phyloP scores from a whole-genome alignment of 2,797 vertebrate species.

The Enteromius afrohamiltoni region DNA sequence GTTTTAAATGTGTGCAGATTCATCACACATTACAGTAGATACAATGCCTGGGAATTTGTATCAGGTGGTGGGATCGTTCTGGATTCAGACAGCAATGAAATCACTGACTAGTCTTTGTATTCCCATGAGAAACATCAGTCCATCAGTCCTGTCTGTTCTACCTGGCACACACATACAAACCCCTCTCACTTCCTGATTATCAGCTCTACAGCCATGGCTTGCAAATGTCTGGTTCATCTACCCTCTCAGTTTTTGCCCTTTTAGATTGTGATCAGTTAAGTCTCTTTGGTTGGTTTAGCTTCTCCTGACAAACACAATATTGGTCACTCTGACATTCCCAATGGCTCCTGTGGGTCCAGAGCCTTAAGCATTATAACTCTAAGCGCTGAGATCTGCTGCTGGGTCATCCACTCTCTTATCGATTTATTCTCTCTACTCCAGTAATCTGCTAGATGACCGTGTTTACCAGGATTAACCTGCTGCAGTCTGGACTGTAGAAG shows the following conservation, averaged over 20 bases:
- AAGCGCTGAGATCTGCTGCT: constrained; percentile 41
- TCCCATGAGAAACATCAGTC: background rate
- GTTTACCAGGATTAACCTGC: constrained; percentile 55
- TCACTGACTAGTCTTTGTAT: background rate
- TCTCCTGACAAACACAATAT: constrained; percentile 40
- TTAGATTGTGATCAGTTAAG: constrained; percentile 49
- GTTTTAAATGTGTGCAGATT: background rate
- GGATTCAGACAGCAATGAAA: background rate
- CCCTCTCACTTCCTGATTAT: background rate
- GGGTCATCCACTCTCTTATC: constrained; percentile 44
- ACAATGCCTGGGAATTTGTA: background rate
- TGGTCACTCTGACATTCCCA: constrained; percentile 39
- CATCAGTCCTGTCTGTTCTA: background rate
- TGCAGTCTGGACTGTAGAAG: constrained; percentile 31
- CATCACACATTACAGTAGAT: background rate
- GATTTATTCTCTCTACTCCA: constrained; percentile 32
- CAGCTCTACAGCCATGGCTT: background rate
- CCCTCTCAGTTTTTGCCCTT: constrained; percentile 23
- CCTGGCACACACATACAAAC: background rate
- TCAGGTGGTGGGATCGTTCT: background rate
- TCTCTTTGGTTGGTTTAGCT: constrained; percentile 29
- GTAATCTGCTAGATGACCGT: constrained; percentile 49
- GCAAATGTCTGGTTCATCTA: constrained; percentile 7
- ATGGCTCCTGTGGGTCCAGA: constrained; percentile 12
- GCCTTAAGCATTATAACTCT: constrained; percentile 37